Evolutionary conservation across 2,113 vertebrate species (phyloP).

Genomic region (Orthochromis malagaraziensis): DNA sequence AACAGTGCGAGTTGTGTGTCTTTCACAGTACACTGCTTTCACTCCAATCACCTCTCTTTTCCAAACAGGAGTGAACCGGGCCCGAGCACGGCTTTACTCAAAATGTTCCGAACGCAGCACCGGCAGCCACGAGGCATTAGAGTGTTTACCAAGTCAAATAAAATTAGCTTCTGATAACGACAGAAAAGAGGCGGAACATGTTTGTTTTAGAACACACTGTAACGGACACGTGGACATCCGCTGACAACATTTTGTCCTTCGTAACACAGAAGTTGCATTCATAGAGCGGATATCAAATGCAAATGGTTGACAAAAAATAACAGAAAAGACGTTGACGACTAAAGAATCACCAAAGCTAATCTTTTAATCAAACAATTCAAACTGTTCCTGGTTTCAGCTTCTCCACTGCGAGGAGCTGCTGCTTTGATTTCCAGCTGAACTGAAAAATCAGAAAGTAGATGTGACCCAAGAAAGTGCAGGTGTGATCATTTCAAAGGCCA

Average conservation of each 20-base stretch:
- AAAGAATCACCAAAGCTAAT: neutral
- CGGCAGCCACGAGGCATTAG: neutral
- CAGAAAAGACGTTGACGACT: neutral
- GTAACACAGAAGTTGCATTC: neutral
- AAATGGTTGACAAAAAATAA: neutral
- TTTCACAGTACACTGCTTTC: conserved; percentile 37
- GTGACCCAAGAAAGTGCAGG: neutral
- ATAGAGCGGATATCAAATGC: neutral
- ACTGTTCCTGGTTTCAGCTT: neutral
- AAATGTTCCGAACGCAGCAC: neutral
- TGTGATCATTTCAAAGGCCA: neutral
- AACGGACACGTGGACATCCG: neutral
- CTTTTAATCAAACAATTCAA: neutral
- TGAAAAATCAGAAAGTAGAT: neutral
- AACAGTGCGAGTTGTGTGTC: conserved; percentile 38
- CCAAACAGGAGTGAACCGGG: neutral
- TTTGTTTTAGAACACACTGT: neutral
- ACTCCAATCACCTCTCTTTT: conserved; percentile 1
- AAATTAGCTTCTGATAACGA: neutral
- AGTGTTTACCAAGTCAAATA: neutral
- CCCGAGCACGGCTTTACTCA: neutral
- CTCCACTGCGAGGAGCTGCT: neutral
- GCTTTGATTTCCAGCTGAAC: neutral
- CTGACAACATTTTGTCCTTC: neutral
- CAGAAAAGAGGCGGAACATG: neutral